These are phyloP conservation scores for Meloidogyne exigua DNA, from an alignment of 1,140 invertebrate genomes.

Conservation along the genomic window DNA sequence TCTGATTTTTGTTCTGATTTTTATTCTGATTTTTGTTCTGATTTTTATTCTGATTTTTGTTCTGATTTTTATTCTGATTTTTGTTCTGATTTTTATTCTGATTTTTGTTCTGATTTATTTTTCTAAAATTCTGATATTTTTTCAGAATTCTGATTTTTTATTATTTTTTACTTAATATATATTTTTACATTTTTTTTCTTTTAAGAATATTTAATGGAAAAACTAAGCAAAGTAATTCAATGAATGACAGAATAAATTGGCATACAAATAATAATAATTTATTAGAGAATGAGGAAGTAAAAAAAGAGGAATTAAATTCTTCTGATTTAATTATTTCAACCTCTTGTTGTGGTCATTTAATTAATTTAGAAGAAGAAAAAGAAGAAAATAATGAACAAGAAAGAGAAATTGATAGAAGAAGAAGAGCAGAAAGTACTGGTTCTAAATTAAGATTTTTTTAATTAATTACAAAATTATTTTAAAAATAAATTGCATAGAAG, in stretches of 20 bases:
- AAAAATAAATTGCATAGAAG: too few species aligned
- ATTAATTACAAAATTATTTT: not conserved
- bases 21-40: not conserved
- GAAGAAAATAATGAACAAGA: not conserved
- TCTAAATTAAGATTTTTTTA: constrained; percentile 4
- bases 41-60: constrained; percentile 1
- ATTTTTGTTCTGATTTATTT: not conserved
- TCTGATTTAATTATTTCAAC: not conserved
- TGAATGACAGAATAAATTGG: not conserved
- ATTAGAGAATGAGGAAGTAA: not conserved
- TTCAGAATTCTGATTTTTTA: not conserved
- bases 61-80: not conserved
- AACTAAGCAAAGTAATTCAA: not conserved
- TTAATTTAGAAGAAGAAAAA: not conserved
- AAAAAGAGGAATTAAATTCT: not conserved
- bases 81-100: not conserved
- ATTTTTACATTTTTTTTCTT: not conserved
- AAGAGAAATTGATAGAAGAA: not conserved
- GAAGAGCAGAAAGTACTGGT: constrained; percentile 1
- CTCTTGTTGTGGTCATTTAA: not conserved
- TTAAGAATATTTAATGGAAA: not conserved
- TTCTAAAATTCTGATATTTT: not conserved
- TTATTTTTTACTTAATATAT: not conserved
- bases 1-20: not conserved
- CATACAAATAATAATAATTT: constrained; percentile 5